Conservation (phyloP, 2,113 vertebrate genomes). For the Psephotus haematonotus region DNA sequence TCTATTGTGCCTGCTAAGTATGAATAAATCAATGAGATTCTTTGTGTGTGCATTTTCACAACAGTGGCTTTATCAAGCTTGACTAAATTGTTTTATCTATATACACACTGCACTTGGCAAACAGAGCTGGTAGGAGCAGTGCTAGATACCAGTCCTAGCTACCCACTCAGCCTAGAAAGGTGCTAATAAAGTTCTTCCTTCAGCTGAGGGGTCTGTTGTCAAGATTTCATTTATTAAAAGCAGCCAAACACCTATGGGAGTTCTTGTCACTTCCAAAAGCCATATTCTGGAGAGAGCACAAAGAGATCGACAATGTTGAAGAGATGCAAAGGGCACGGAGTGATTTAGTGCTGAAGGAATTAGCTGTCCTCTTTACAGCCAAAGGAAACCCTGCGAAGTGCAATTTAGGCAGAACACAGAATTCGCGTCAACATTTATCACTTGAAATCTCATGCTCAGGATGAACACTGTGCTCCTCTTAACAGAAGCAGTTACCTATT, state of each 20-base stretch:
- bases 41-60: background rate
- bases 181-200: background rate
- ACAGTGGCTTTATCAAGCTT: background rate
- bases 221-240: background rate
- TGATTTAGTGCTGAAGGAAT: background rate
- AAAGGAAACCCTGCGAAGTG: background rate
- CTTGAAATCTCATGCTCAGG: background rate
- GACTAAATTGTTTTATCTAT: background rate
- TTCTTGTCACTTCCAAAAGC: background rate
- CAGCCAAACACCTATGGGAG: too few relatives aligned
- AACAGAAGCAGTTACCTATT: background rate
- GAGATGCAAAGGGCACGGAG: background rate
- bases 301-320: accelerated
- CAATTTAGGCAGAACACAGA: background rate
- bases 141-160: background rate
- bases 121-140: background rate
- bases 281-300: background rate
- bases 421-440: background rate
- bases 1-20: background rate
- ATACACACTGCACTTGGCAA: background rate
- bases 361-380: background rate
- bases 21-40: background rate
- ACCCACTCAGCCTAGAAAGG: background rate
- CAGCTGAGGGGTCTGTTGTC: background rate
- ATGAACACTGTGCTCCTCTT: background rate